Evolutionary conservation across 23 tunicate genomes (phyloP), one percentile per base, ranked within the genome.

Genomic region (Botrylloides violaceus): DNA sequence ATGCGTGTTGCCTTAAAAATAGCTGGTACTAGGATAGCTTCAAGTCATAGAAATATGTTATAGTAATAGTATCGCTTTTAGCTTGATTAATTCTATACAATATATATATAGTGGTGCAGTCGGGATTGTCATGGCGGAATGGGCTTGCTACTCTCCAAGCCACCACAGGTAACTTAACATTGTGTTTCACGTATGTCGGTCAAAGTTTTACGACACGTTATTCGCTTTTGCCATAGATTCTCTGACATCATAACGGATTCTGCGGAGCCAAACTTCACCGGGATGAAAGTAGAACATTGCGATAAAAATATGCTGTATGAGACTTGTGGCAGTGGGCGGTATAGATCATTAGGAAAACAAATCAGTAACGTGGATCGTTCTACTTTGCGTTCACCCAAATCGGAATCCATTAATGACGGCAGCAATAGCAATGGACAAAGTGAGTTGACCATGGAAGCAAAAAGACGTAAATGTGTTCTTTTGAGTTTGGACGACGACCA

Each of bases 401-500:
- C 53, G 9, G 53, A 43, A 43, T 43, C 53, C 53, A 43, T 43
- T 9, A 43, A 43, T 15, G 53, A 7, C 9, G 15, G 12, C 53
- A 9, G 12, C 9, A 15, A 43, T 43, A 9, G 53, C 12, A 7
- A 43, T 15, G 53, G 15, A 7, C 9, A 9, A 43, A 7, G 12
- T 43, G 53, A n/a, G n/a, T n/a, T 15, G 53, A 43, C 9, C 53
- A 43, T 7, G 53, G 9, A 9, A 7, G 53, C 53, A 7, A 43
- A 43, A 43, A 43, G 53, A 43, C n/a, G n/a, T n/a, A 43, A 43
- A 9, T 43, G 53, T 15, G 53, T 43, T 43, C 15, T 43, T 9
- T 15, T 43, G 12, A 43, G 53, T 43, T 43, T 43, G 53, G 70
- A 63, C 36, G 58, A 43, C 47, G 49, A 68, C 19, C 71, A 29